Percentiles rank a stretch among this genome's conserved stretches.
Conservation (phyloP, 1,140 invertebrate genomes). For the Cydia strobilella region DNA sequence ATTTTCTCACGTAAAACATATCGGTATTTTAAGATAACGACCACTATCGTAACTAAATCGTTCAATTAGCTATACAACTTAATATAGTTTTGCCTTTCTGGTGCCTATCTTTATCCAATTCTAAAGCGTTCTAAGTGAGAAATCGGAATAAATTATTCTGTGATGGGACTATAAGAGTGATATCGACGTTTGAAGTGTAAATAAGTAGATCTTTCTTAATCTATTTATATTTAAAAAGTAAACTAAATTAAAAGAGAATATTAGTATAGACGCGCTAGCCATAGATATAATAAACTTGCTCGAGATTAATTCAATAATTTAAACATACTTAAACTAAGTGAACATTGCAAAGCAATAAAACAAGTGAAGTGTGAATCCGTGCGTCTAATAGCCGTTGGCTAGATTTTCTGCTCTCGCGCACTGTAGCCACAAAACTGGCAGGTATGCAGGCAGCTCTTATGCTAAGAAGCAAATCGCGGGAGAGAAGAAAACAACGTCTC, state of each 20-base stretch:
- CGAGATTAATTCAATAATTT: conserved; percentile 38
- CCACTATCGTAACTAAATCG: conserved; percentile 50
- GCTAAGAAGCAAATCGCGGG: conserved; percentile 92
- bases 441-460: conserved; percentile 94
- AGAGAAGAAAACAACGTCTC: conserved; percentile 86
- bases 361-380: conserved; percentile 32
- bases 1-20: conserved; percentile 71
- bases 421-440: conserved; percentile 80
- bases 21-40: conserved; percentile 64
- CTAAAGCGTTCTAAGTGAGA: conserved; percentile 65
- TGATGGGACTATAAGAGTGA: conserved; percentile 67
- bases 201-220: conserved; percentile 38
- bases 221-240: conserved; percentile 31
- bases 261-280: conserved; percentile 61
- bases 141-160: conserved; percentile 60
- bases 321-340: conserved; percentile 37
- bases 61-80: conserved; percentile 64
- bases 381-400: conserved; percentile 37
- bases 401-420: conserved; percentile 45
- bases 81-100: conserved; percentile 71
- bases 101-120: conserved; percentile 74
- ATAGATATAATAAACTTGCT: conserved; percentile 44
- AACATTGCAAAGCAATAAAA: conserved; percentile 33
- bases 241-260: conserved; percentile 37
- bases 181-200: conserved; percentile 52